Base-by-base conservation (phyloP, 2,888 invertebrate species). In the Dicycla oo region DNA sequence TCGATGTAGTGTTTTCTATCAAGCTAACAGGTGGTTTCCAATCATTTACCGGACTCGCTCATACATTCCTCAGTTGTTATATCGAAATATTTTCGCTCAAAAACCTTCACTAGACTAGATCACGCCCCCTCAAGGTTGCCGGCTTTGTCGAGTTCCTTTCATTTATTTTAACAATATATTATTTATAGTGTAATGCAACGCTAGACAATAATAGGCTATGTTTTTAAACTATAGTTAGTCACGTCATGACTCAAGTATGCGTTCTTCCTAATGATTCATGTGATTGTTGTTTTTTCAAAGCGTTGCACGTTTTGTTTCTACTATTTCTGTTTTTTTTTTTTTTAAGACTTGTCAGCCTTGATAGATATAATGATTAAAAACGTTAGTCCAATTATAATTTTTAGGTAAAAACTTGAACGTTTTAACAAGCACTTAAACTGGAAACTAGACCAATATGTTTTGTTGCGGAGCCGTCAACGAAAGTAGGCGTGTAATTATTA, bases 21-120 rank as follows among this genome's bases (percentile, higher is more conserved):
- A 20, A 34, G 23, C 10, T 40, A 34, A 56, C 47, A 56, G 34
- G 58, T 68, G n/a, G 34, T 61, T 64, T 47, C 57, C 72, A 69
- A 69, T 67, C 49, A 64, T 64, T 47, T 15, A 60, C 30, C 47
- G 51, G 47, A 60, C 34, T 69, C n/a, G 45, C 53, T 54, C 43
- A 57, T 23, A 61, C 60, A 75, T 75, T 82, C 72, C 60, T 73
- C 47, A 67, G 56, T 65, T 67, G 57, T 63, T 68, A 53, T 74
- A 81, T 78, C 72, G 76, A 77, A 78, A 80, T 80, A 73, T 83
- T 83, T 86, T 81, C 74, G 82, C 72, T 73, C 54, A 57, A 49
- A 78, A 79, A 80, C 87, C 83, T 87, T 87, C 84, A 85, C 86
- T 80, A 80, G 77, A 77, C 80, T 76, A 86, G 78, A 79, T 71